Evolutionary conservation across 2,113 vertebrate genomes (phyloP).

Genomic region (Baryphthengus martii): DNA sequence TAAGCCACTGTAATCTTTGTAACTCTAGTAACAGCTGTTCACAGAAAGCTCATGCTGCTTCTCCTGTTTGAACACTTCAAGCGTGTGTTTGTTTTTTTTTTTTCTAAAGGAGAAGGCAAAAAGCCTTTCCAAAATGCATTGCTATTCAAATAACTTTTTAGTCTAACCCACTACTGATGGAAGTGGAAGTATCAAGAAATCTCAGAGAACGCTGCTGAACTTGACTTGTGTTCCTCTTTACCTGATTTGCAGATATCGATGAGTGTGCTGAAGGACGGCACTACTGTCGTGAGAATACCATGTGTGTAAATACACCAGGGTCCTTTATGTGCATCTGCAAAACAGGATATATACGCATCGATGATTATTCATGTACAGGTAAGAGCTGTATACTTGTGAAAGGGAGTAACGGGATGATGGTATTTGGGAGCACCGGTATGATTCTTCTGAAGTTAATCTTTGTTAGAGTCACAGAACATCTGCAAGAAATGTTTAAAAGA

Average conservation of each 20-base stretch:
- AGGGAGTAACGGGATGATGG: neutral
- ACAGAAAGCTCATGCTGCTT: neutral
- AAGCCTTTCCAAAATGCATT: neutral
- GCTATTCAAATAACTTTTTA: neutral
- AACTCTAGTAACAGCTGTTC: neutral
- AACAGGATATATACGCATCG: conserved; percentile 94
- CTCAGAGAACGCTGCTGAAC: neutral
- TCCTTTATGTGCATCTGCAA: conserved; percentile 98
- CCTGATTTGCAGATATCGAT: conserved; percentile 84
- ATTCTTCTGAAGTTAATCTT: neutral
- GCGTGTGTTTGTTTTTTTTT: no score
- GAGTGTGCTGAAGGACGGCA: conserved; percentile 96
- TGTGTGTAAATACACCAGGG: conserved; percentile 94
- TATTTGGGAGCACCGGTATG: neutral
- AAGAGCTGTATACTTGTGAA: conserved; percentile 15
- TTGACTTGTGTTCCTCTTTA: neutral
- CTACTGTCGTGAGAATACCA: conserved; percentile 95
- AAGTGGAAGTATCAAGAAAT: neutral
- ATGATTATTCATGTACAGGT: conserved; percentile 99
- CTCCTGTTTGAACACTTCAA: conserved; percentile 6
- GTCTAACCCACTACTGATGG: neutral
- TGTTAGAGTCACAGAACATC: neutral
- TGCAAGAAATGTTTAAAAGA: neutral
- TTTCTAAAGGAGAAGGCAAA: neutral
- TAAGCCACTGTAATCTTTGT: conserved; percentile 24